Percentiles rank a stretch among this genome's conserved stretches.
Conservation (phyloP, 2,888 invertebrate species). For the Galeopsomyia nigrocyanea region DNA sequence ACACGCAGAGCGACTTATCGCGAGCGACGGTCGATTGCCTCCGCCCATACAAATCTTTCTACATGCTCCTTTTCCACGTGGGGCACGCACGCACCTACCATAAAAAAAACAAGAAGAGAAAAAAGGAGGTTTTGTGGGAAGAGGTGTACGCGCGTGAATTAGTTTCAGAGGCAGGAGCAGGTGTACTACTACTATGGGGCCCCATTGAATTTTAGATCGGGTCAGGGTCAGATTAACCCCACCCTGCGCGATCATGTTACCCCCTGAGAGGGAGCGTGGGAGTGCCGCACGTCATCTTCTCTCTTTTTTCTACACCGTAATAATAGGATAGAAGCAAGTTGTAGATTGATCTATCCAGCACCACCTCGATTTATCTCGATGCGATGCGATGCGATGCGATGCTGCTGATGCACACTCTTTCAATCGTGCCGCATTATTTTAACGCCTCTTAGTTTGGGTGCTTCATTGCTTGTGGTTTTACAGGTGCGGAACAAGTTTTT, state of each 20-base stretch:
- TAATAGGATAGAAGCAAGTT: constrained; percentile 58
- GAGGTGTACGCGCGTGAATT: constrained; percentile 51
- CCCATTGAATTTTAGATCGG: constrained; percentile 52
- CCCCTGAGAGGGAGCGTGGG: constrained; percentile 62
- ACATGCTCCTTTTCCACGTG: constrained; percentile 4
- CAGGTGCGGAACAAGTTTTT: too few relatives aligned
- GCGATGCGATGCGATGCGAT: constrained; percentile 3
- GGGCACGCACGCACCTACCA: neutral
- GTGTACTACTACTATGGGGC: constrained; percentile 49
- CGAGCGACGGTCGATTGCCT: constrained; percentile 14
- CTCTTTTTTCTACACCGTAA: too few relatives aligned
- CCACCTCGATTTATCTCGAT: neutral
- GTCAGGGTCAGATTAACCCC: constrained; percentile 68
- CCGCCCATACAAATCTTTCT: constrained; percentile 23
- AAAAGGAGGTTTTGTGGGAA: constrained; percentile 49
- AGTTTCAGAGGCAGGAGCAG: constrained; percentile 55
- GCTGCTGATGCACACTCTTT: constrained; percentile 32
- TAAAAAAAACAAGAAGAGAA: constrained; percentile 22
- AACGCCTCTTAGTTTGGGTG: constrained; percentile 35
- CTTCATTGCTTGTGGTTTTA: neutral
- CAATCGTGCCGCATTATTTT: constrained; percentile 28
- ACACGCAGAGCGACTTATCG: constrained; percentile 1
- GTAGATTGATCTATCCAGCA: constrained; percentile 40
- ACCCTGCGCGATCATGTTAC: constrained; percentile 62
- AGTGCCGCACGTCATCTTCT: constrained; percentile 59